These are phyloP conservation scores for Odontamblyopus lacepedii DNA, from an alignment of 2,797 vertebrate genomes.

Conservation along the genomic window DNA sequence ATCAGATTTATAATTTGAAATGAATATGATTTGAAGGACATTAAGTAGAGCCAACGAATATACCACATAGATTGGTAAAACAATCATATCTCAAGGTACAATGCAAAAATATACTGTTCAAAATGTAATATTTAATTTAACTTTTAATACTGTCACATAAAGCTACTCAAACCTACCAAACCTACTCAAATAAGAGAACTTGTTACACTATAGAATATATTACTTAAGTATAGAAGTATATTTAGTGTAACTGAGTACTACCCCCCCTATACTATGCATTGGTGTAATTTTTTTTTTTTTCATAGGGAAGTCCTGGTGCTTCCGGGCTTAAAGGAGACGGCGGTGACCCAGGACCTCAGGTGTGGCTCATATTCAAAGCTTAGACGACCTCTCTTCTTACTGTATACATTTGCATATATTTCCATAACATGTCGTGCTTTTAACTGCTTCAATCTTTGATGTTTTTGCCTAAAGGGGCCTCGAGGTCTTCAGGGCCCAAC, in stretches of 20 bases:
- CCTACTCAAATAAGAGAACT: background rate
- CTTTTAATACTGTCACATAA: too few relatives aligned
- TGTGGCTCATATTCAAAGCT: slow-evolving; percentile 51
- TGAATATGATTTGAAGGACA: background rate
- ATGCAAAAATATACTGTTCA: too few relatives aligned
- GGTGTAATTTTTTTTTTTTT: slow-evolving; percentile 8
- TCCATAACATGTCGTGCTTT: background rate
- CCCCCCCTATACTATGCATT: background rate
- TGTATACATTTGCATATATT: background rate
- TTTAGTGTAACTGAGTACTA: background rate
- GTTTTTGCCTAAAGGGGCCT: slow-evolving; percentile 83
- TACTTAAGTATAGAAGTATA: background rate
- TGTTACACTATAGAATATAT: background rate
- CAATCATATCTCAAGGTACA: background rate
- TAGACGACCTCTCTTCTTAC: background rate
- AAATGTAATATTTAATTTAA: too few relatives aligned
- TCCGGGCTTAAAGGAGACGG: slow-evolving; percentile 91
- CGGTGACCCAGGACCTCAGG: slow-evolving; percentile 92
- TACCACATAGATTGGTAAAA: background rate
- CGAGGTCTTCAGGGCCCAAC: slow-evolving; percentile 90
- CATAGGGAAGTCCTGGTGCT: slow-evolving; percentile 86
- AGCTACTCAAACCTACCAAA: background rate
- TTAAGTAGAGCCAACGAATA: background rate
- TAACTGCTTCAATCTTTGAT: slow-evolving; percentile 7
- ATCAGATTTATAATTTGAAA: too few relatives aligned